Base-by-base conservation (phyloP, 2,797 vertebrate species). In the Sebastes oblongus region DNA sequence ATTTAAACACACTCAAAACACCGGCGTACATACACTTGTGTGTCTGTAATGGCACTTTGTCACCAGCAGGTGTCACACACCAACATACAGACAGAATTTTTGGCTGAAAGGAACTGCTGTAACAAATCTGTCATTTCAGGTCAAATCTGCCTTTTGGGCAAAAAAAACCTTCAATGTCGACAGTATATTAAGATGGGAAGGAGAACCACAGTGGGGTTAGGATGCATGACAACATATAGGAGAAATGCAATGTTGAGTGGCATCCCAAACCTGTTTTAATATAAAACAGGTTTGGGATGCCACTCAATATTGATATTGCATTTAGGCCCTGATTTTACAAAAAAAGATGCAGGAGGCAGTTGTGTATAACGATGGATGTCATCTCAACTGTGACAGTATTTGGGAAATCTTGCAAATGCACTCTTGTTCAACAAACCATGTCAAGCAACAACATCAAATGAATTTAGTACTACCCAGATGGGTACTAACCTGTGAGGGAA, bases 401-500 rank as follows among this genome's bases (percentile, higher is more conserved):
- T 56, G 2, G 20, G 13, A 75, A 59, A 20, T 36, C 10, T 39
- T 6, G 5, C 36, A 39, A 39, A 39, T 18, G 42, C 42, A 18
- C 42, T 18, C 0, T 46, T 46, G 6, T 4, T 46, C 16, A 46
- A 39, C 36, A 39, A 39, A 39, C 36, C 13, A 0, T 39, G 36
- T 39, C 36, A 22, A 18, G 7, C 25, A 22, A 56, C 27, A 52
- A 16, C 11, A 71, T 72, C 16, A 30, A n/a, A 54, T 32, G 0
- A 4, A n/a, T 16, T 12, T 8, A 14, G 36, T 25, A 10, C 62
- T 25, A 65, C 34, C 14, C 36, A 24, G 22, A 18, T 25, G 62
- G 13, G 10, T 14, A 75, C 82, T 84, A 91, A 99, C 98, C 98
- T 97, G 96, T 98, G 97, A 81, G 97, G 96, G 91, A 99, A 98